Base-by-base conservation (phyloP, 1,140 invertebrate genomes). In the Druon quercuslanigerum region DNA sequence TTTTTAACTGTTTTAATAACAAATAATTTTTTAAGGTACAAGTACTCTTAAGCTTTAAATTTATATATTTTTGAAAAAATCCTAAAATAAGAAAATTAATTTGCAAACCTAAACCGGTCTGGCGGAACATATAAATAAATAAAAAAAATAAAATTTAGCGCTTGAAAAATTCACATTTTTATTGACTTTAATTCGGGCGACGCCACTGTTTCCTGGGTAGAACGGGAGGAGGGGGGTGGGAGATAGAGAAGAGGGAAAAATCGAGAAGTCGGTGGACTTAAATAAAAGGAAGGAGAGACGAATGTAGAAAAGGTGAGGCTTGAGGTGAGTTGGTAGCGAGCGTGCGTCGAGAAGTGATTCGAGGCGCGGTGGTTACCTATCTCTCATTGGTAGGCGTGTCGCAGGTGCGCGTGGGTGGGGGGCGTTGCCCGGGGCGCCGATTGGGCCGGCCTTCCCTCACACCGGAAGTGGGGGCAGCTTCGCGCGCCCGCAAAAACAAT, bases 351-450 rank as follows among this genome's bases (percentile, higher is more conserved):
- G 33, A 33, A 76, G 79, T 51, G 51, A 50, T 71, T 73, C 76
- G 71, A 75, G 75, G 60, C 72, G 46, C 50, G 71, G 56, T 25
- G 74, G 72, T 84, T 79, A 83, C 83, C 82, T 83, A 83, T 80
- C 84, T 85, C 81, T 80, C 85, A 84, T 80, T 80, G 84, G 87
- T 87, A 84, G 87, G 85, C 87, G 88, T 86, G 85, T 73, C 87
- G 82, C 88, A 89, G 89, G 89, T 89, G 87, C 87, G 88, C 87
- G 88, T 89, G 85, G 89, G 88, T 89, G 89, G 85, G 81, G 82
- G 88, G 89, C 88, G 88, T 88, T 87, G 86, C 83, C 73, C 71
- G 73, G 73, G 56, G 56, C 66, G 77, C 72, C 82, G 77, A 90
- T 89, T 88, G 88, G 88, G 76, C 74, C 82, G 74, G 60, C 82